Percentiles rank a stretch among this genome's conserved stretches.
phyloP scores from a whole-genome alignment of 2,797 vertebrate species.

The Phaenicophaeus curvirostris region DNA sequence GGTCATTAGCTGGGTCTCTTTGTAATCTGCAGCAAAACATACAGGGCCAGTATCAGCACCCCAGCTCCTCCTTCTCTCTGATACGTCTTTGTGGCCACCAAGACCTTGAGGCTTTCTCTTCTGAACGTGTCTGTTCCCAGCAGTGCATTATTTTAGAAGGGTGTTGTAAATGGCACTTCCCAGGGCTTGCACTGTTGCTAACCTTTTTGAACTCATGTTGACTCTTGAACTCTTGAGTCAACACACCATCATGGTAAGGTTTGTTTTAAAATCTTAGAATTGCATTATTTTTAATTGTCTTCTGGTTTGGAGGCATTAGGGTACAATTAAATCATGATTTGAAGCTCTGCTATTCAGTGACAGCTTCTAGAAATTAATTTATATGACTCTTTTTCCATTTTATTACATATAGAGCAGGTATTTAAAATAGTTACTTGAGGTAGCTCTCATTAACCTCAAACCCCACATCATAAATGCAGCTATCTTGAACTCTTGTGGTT shows the following conservation, averaged over 20 bases:
- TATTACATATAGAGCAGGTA: neutral
- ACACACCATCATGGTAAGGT: neutral
- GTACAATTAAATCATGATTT: neutral
- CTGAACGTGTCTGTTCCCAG: neutral
- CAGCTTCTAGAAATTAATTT: conserved; percentile 1
- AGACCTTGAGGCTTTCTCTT: neutral
- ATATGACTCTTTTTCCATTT: neutral
- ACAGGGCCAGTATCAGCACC: neutral
- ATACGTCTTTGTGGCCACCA: neutral
- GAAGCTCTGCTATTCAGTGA: neutral
- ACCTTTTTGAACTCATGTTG: neutral
- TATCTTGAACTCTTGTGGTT: neutral
- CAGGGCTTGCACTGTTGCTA: neutral
- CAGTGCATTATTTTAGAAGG: neutral
- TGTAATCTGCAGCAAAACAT: neutral
- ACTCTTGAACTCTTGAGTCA: neutral
- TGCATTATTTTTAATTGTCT: neutral
- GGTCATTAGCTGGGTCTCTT: neutral
- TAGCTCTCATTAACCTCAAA: conserved; percentile 5
- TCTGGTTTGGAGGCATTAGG: neutral
- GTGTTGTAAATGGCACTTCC: rapidly evolving
- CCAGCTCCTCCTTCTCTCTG: neutral
- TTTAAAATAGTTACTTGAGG: neutral
- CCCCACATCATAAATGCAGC: neutral
- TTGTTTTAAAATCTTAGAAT: neutral